A percentile compares a stretch with the other conserved stretches of the same genome.
Evolutionary conservation across 2,888 invertebrate species (phyloP).

Genomic region (Ptychoptera albimana): DNA sequence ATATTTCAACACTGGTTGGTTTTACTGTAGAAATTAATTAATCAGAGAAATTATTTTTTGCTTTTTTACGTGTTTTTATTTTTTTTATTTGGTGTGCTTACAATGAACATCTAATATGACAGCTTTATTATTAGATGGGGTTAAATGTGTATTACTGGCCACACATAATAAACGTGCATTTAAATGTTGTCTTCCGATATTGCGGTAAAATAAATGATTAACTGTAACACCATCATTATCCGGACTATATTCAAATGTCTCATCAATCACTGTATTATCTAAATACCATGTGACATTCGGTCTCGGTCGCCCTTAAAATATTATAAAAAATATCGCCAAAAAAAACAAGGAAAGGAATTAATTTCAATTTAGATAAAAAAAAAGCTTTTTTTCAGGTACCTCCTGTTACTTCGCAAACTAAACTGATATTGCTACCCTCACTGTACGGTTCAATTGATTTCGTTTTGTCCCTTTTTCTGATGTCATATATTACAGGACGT

Average conservation of each 20-base stretch:
- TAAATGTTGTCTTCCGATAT: slow-evolving; percentile 66
- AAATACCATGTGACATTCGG: slow-evolving; percentile 74
- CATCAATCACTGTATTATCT: slow-evolving; percentile 70
- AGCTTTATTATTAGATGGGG: slow-evolving; percentile 59
- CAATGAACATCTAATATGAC: slow-evolving; percentile 72
- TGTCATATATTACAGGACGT: slow-evolving; percentile 67
- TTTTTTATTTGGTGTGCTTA: slow-evolving; percentile 39
- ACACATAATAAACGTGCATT: slow-evolving; percentile 72
- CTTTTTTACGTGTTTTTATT: no score
- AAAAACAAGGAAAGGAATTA: no score
- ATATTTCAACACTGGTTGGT: slow-evolving; percentile 66
- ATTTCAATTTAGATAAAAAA: no score
- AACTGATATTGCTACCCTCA: slow-evolving; percentile 66
- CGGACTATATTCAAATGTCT: slow-evolving; percentile 53
- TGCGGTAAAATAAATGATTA: slow-evolving; percentile 65
- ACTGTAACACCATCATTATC: slow-evolving; percentile 59
- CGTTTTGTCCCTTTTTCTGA: slow-evolving; percentile 56
- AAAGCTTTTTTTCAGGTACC: slow-evolving; percentile 32
- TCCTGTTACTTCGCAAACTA: slow-evolving; percentile 70
- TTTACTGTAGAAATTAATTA: slow-evolving; percentile 43
- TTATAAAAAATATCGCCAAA: neutral
- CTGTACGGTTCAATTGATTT: slow-evolving; percentile 68
- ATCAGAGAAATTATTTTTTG: no score
- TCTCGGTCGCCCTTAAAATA: slow-evolving; percentile 48
- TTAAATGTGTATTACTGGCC: slow-evolving; percentile 73